A percentile compares a stretch with the other conserved stretches of the same genome.
Conservation (phyloP, 2,797 vertebrate species). For the Cheirogaleus major region DNA sequence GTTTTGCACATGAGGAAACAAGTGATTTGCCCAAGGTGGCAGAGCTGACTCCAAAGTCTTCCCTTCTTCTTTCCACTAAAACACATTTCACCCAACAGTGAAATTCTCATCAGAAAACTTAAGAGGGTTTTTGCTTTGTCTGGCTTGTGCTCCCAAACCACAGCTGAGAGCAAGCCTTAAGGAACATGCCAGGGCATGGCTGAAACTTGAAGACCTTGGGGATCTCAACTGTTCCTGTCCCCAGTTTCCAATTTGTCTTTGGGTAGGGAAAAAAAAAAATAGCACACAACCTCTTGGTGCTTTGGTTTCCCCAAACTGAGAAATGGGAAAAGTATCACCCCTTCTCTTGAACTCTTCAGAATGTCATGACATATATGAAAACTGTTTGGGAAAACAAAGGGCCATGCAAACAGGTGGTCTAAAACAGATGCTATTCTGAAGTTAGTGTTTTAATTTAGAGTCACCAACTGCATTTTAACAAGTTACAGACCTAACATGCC, state of each 20-base stretch:
- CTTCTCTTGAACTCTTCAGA: neutral
- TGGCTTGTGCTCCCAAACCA: neutral
- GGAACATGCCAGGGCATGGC: neutral
- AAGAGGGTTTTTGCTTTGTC: neutral
- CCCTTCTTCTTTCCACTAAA: neutral
- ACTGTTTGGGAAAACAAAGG: neutral
- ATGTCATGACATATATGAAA: neutral
- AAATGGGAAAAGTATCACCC: neutral
- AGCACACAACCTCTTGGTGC: neutral
- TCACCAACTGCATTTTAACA: neutral
- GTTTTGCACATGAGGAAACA: conserved; percentile 20
- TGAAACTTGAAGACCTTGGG: conserved; percentile 23
- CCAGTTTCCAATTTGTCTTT: neutral
- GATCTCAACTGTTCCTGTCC: neutral
- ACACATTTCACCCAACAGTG: neutral
- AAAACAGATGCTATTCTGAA: neutral
- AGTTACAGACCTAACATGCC: neutral
- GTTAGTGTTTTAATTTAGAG: neutral
- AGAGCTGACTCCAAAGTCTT: neutral
- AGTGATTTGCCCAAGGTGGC: neutral
- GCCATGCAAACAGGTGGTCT: neutral
- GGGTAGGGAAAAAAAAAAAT: neutral
- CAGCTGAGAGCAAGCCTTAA: neutral
- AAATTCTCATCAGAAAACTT: neutral
- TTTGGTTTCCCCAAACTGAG: conserved; percentile 26